Evolutionary conservation across 2,113 vertebrate genomes (phyloP).

Genomic region (Pristiophorus japonicus): DNA sequence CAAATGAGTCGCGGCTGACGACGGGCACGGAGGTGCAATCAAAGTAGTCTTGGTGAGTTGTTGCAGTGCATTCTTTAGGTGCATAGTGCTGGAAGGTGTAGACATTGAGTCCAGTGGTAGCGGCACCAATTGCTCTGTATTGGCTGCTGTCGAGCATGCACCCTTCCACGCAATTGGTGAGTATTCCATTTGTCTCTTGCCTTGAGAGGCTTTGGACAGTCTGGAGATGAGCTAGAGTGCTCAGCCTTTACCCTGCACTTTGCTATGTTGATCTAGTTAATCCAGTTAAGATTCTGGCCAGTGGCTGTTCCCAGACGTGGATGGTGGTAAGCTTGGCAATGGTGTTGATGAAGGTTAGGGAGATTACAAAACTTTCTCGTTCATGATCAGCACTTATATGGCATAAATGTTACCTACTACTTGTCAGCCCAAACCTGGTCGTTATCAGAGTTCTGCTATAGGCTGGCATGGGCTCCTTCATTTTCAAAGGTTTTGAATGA

Average conservation of each 20-base stretch:
- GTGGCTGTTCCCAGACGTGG: neutral
- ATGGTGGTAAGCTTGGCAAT: neutral
- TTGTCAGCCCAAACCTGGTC: too few relatives aligned
- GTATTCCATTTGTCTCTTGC: neutral
- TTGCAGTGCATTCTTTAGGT: neutral
- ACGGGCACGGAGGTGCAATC: neutral
- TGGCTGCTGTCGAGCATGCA: neutral
- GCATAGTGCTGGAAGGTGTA: neutral
- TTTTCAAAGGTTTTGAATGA: too few relatives aligned
- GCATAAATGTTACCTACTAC: too few relatives aligned
- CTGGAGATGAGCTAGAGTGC: neutral
- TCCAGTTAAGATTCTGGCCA: neutral
- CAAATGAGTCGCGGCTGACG: too few relatives aligned
- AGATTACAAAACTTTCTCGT: too few relatives aligned
- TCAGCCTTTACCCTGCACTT: neutral
- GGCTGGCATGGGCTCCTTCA: too few relatives aligned
- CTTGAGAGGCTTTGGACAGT: neutral
- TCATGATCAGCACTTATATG: too few relatives aligned
- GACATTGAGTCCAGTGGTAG: neutral
- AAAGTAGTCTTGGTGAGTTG: neutral
- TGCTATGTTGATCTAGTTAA: neutral
- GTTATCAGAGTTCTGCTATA: too few relatives aligned
- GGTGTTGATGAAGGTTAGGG: neutral
- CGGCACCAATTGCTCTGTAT: neutral
- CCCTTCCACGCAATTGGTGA: neutral